Conservation (phyloP, 2,113 vertebrate genomes). For the Pampusana beccarii region DNA sequence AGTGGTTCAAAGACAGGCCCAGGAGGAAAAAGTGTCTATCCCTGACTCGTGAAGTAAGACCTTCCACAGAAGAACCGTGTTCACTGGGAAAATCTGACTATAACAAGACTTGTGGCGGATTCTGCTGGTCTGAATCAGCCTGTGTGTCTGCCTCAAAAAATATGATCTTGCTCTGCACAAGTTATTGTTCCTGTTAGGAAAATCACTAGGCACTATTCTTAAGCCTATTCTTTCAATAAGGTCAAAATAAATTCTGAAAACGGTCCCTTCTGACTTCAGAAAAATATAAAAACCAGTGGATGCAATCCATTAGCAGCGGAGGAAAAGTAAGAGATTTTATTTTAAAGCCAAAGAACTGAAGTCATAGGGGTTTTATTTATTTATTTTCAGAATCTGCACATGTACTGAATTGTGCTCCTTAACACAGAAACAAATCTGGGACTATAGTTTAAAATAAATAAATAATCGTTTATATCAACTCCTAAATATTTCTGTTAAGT, state of each 20-base stretch:
- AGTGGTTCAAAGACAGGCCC: background rate
- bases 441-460: background rate
- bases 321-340: background rate
- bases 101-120: background rate
- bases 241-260: background rate
- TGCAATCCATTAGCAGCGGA: background rate
- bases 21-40: background rate
- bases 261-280: background rate
- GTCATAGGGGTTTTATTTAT: background rate
- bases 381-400: background rate
- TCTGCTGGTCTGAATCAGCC: background rate
- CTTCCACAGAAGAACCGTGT: background rate
- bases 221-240: background rate
- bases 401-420: background rate
- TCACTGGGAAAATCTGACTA: background rate
- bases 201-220: background rate
- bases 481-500: background rate
- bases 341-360: background rate
- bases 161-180: background rate
- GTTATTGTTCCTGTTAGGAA: background rate
- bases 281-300: background rate
- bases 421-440: background rate
- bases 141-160: background rate
- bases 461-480: background rate
- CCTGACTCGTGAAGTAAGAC: background rate